Percentiles rank a stretch among this genome's conserved stretches.
Conservation (phyloP, 37 sponge, comb jelly and placozoan genomes). For the Haliclona indistincta region DNA sequence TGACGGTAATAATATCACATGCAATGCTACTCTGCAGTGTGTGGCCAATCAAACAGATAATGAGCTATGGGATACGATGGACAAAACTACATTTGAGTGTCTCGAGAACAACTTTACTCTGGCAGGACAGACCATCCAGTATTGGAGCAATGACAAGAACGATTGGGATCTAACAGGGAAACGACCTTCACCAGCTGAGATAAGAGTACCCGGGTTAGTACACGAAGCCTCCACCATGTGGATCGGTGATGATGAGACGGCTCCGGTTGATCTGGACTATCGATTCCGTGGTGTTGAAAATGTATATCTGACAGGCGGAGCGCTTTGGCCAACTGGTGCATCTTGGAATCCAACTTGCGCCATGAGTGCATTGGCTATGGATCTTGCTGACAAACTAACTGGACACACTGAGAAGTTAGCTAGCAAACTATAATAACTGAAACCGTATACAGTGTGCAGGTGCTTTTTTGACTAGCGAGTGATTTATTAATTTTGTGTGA, state of each 20-base stretch:
- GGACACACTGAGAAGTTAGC: too few species aligned
- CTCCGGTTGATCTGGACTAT: slow-evolving; percentile 55
- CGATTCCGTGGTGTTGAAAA: slow-evolving; percentile 38
- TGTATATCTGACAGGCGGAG: slow-evolving; percentile 57
- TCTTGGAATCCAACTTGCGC: slow-evolving; percentile 59
- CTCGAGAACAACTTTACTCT: slow-evolving; percentile 5
- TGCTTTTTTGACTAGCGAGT: too few species aligned
- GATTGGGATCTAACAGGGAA: not conserved
- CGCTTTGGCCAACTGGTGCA: slow-evolving; percentile 48
- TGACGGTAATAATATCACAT: slow-evolving; percentile 30
- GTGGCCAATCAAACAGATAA: slow-evolving; percentile 39
- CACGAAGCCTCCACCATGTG: slow-evolving; percentile 69
- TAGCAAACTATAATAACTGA: too few species aligned
- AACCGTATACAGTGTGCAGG: too few species aligned
- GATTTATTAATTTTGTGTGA: too few species aligned
- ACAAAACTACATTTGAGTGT: slow-evolving; percentile 20
- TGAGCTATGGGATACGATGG: slow-evolving; percentile 37
- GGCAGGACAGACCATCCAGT: slow-evolving; percentile 1
- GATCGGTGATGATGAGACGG: slow-evolving; percentile 26
- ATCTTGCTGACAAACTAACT: slow-evolving; percentile 37
- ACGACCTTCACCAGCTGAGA: slow-evolving; percentile 14
- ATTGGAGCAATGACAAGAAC: slow-evolving; percentile 2
- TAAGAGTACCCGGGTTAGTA: slow-evolving; percentile 22
- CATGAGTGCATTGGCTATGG: slow-evolving; percentile 40
- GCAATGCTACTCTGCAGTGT: slow-evolving; percentile 32